phyloP scores from a whole-genome alignment of 2,113 vertebrate species.

The Nipponia nippon region DNA sequence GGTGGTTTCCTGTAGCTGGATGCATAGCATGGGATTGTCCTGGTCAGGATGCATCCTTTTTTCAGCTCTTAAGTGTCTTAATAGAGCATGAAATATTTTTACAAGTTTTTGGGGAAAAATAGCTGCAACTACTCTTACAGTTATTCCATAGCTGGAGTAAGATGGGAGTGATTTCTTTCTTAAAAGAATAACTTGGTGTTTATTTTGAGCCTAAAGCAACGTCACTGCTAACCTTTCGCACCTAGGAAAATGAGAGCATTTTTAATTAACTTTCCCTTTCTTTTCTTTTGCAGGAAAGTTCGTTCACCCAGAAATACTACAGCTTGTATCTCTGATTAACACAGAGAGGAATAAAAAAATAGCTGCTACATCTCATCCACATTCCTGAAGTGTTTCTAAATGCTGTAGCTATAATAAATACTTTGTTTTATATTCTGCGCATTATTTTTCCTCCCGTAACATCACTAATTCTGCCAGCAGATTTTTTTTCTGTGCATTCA shows the following conservation, averaged over 20 bases:
- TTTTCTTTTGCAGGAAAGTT: conserved; percentile 84
- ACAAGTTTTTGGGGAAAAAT: not conserved
- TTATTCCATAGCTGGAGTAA: not conserved
- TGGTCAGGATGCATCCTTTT: not conserved
- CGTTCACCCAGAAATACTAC: conserved; percentile 88
- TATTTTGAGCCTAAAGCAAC: not conserved
- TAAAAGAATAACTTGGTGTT: not conserved
- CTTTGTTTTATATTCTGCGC: not conserved
- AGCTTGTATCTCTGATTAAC: conserved; percentile 83
- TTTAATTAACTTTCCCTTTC: not conserved
- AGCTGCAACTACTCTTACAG: not conserved
- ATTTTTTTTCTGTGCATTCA: not conserved
- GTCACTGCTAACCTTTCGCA: not conserved
- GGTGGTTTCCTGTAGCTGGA: not conserved
- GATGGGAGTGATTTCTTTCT: not conserved
- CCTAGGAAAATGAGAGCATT: not conserved
- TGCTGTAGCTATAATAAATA: not conserved
- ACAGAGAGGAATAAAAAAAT: conserved; percentile 76
- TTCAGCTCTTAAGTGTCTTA: not conserved
- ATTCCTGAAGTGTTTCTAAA: conserved; percentile 25
- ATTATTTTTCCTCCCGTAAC: not conserved
- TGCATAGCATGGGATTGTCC: not conserved
- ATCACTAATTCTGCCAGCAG: not conserved
- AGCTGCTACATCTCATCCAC: not conserved
- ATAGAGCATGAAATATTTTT: not conserved